Base-by-base conservation (phyloP, 53 echinoderm and acorn worm genomes). In the Mesocentrotus franciscanus region DNA sequence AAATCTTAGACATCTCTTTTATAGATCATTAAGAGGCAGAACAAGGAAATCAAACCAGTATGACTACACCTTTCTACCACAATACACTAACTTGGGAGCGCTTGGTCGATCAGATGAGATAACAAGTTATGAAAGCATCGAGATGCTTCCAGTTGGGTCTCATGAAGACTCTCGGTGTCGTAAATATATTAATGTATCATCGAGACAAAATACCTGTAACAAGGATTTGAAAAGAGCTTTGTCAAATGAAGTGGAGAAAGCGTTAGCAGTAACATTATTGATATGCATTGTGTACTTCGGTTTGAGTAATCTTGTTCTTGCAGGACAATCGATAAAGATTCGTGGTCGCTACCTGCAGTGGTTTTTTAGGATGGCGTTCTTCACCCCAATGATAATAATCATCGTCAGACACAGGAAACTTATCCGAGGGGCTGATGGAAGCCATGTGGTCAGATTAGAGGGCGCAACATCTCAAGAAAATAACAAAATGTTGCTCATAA, bases 301-400 rank as follows among this genome's bases (percentile, higher is more conserved):
- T 10, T 11, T 87, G n/a, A 87, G 87, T 29, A 87, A 87, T 0
- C 58, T 87, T n/a, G 10, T 87, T 87, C 58, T 87, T n/a, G 87
- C 87, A 2, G 57, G 58, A n/a, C 1, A 87, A 2, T 58, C 56
- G 7, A 16, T 20, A 64, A 58, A 87, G 58, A 26, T 87, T 10
- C 87, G 58, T 57, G 87, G 87, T 87, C 87, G 87, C 58, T 87
- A 87, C 58, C n/a, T n/a, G 26, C 87, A 87, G 9, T 87, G 87
- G 87, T n/a, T 87, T 14, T 58, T 87, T 1, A 57, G 87, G 58
- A 87, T 87, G n/a, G 26, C 59, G 1, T 87, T 87, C 20, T 87
- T 87, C 59, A 87, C 59, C n/a, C 87, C 87, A n/a, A 58, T 87
- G 57, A 57, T 87, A 4, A 27, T 58, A 27, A 87, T 87, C 1